phyloP scores from a whole-genome alignment of 2,113 vertebrate species.

The Phyllostomus discolor region DNA sequence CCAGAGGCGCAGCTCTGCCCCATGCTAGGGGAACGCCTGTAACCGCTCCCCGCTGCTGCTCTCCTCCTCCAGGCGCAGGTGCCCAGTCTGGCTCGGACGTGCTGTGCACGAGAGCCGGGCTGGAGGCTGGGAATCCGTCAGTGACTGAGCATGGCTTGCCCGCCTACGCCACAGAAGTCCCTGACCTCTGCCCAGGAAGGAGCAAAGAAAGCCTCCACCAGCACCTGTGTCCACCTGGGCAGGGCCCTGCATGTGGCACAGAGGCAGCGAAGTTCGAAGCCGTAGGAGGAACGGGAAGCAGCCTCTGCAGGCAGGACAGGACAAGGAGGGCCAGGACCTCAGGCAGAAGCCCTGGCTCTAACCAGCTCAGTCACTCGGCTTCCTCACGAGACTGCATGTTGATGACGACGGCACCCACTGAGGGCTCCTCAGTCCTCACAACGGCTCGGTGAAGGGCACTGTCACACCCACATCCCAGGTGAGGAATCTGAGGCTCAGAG shows the following conservation, averaged over 20 bases:
- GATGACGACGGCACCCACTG: background rate
- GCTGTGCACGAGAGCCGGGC: background rate
- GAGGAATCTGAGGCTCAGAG: background rate
- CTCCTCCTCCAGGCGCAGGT: background rate
- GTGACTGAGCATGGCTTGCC: background rate
- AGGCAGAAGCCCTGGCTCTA: background rate
- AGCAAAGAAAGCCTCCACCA: background rate
- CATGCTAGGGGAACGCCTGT: background rate
- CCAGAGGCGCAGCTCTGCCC: background rate
- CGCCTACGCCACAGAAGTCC: background rate
- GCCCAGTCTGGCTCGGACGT: background rate
- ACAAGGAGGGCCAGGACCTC: background rate
- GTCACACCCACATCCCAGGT: background rate
- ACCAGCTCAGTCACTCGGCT: background rate
- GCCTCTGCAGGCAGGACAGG: background rate
- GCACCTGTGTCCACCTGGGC: background rate
- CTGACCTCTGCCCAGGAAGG: background rate
- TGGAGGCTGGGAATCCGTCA: background rate
- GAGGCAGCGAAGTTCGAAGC: background rate
- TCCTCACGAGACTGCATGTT: background rate
- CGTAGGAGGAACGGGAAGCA: background rate
- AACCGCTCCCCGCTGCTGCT: background rate
- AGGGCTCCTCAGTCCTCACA: background rate
- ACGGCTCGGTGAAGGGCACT: background rate
- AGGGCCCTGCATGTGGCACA: background rate